Conservation (phyloP, 1,140 invertebrate genomes). For the Eubasilissa regina region DNA sequence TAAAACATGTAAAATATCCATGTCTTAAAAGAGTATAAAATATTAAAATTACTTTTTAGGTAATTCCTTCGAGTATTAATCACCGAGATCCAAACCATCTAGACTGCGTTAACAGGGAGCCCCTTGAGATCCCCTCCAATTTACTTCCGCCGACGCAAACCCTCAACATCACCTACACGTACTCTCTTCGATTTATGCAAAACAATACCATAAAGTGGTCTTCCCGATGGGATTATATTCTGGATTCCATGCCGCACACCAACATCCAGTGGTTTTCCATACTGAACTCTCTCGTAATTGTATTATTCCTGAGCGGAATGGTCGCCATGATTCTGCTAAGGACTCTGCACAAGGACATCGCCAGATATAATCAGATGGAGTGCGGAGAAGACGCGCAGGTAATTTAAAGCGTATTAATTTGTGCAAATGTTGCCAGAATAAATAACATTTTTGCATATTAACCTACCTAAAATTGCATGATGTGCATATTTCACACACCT, state of each 20-base stretch:
- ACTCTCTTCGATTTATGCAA: constrained; percentile 86
- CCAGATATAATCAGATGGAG: constrained; percentile 97
- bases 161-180: constrained; percentile 88
- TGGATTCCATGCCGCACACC: constrained; percentile 98
- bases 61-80: constrained; percentile 86
- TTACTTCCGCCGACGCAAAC: constrained; percentile 71
- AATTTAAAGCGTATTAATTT: constrained; percentile 62
- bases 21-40: not conserved
- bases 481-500: too few species aligned
- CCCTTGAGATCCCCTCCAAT: constrained; percentile 80
- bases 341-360: constrained; percentile 98
- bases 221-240: constrained; percentile 98
- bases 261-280: constrained; percentile 99
- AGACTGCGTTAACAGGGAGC: constrained; percentile 74
- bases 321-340: constrained; percentile 99
- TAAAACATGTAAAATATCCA: too few species aligned
- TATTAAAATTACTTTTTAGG: constrained; percentile 62
- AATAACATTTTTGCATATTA: constrained; percentile 30
- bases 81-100: constrained; percentile 70
- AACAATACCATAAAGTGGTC: constrained; percentile 97
- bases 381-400: constrained; percentile 94
- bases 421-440: constrained; percentile 92
- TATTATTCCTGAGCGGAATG: constrained; percentile 96
- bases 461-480: too few species aligned
- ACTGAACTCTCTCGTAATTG: constrained; percentile 91